Base-by-base conservation (phyloP, 1,140 invertebrate species). In the Drosophila equinoxialis region DNA sequence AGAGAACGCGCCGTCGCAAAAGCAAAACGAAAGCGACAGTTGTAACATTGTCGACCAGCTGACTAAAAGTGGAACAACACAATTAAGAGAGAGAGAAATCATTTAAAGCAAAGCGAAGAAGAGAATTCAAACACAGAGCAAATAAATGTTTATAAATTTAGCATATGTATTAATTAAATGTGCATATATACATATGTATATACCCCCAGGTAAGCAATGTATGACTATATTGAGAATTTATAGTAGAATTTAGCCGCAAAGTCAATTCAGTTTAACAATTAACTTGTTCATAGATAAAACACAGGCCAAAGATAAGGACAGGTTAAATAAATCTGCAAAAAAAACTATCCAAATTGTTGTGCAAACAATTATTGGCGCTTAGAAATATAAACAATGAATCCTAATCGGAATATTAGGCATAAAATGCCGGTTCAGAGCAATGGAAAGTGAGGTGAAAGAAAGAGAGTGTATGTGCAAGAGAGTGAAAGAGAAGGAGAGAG, bases 1-100 rank as follows among this genome's bases (percentile, higher is more conserved):
- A 48, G 66, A 86, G 75, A 82, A 51, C 45, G 79, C 79, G 75
- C 65, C 69, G 61, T 17, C 65, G 73, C 72, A 86, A 54, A 51
- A 71, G 58, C 3, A 37, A 77, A 86, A 58, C 70, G 82, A 85
- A 85, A 85, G 58, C 75, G 82, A 85, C 78, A 85, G 82, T 86
- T 58, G 14, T 61, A 60, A 65, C 65, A 63, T 42, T 35, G 37
- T 57, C 57, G 78, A 74, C 75, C 78, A 81, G 51, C 81, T 61
- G 86, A 66, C 69, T 68, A 61, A 78, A 80, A 77, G 60, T 84
- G 51, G 48, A 17, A 77, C 77, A 45, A 73, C 77, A 17, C 14
- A 30, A 30, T 51, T 51, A 10, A 51, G n/a, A n/a, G 20, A 51
- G 45, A 51, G 45, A 51, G 45, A 51, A 51, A 51, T 48, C 17